Conservation (phyloP, 2,113 vertebrate genomes). For the Ivindomyrus marchei region DNA sequence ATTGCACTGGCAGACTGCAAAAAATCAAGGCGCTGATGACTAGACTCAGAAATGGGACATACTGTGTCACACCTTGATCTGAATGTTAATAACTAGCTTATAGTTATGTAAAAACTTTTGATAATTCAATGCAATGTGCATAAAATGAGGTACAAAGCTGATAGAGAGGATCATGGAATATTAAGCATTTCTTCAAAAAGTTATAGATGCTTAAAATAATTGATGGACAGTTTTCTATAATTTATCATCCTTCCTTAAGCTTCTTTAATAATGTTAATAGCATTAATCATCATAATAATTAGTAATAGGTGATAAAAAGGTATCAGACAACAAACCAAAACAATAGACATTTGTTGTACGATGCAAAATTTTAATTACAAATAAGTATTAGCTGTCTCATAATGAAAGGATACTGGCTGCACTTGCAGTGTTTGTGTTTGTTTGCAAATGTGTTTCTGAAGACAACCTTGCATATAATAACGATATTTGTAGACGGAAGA, state of each 20-base stretch:
- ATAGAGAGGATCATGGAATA: background rate
- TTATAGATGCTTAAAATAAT: background rate
- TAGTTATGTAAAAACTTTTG: background rate
- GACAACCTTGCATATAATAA: background rate
- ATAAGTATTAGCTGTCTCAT: background rate
- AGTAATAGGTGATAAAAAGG: background rate
- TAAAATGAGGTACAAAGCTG: background rate
- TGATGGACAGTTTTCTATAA: background rate
- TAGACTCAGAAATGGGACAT: background rate
- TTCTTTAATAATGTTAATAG: background rate
- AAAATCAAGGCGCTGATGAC: background rate
- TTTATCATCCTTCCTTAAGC: background rate
- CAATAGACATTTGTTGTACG: background rate
- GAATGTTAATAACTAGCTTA: background rate
- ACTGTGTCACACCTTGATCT: background rate
- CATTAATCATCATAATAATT: background rate
- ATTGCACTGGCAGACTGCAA: background rate
- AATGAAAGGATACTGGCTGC: background rate
- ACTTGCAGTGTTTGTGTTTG: background rate
- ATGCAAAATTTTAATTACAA: background rate
- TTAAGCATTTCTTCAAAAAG: background rate
- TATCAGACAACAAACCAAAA: background rate
- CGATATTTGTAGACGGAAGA: background rate
- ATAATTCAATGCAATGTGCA: background rate
- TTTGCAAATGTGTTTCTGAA: background rate